phyloP scores from a whole-genome alignment of 1,140 invertebrate genomes.

The Temnothorax nylanderi region DNA sequence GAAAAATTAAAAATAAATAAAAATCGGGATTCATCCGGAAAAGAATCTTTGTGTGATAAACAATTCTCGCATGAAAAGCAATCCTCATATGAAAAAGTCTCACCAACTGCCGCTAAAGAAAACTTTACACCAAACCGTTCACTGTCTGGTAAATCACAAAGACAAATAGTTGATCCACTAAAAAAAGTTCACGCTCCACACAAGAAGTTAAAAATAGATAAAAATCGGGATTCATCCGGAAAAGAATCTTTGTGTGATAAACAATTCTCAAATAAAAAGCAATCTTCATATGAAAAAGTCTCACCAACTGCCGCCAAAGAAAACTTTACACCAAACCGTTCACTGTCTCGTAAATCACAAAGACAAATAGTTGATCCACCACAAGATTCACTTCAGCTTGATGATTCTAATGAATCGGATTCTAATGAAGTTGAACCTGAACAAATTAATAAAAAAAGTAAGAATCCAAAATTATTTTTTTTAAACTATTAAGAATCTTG shows the following conservation, averaged over 20 bases:
- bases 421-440: background rate
- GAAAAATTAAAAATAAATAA: slow-evolving; percentile 2
- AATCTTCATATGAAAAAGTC: no score
- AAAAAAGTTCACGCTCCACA: no score
- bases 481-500: no score
- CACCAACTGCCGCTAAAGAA: background rate
- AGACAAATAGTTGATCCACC: background rate
- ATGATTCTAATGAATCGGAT: background rate
- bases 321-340: background rate
- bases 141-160: slow-evolving; percentile 7
- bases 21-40: background rate
- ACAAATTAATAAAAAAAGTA: background rate
- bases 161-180: no score
- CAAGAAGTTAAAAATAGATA: slow-evolving; percentile 1
- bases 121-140: background rate
- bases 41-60: background rate
- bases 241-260: background rate
- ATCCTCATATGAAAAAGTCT: no score
- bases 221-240: background rate
- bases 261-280: background rate
- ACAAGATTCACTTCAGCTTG: no score
- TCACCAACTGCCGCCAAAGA: background rate
- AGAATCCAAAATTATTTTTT: background rate
- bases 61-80: background rate
- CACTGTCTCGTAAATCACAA: background rate